Conservation (phyloP, 2,888 invertebrate genomes). For the Troides helena region DNA sequence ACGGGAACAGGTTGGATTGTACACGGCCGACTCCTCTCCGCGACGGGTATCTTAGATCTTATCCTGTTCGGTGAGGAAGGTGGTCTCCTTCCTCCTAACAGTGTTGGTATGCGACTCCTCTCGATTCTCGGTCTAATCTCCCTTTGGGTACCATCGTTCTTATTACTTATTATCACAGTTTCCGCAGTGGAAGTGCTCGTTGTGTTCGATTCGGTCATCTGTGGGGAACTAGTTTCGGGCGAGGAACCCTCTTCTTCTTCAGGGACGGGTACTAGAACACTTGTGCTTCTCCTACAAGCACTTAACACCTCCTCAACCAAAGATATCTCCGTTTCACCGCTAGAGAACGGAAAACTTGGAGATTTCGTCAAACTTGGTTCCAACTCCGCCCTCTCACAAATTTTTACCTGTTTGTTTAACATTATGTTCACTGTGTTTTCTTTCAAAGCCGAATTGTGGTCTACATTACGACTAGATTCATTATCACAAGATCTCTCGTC, state of each 20-base stretch:
- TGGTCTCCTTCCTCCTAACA: slow-evolving; percentile 72
- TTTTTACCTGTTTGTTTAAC: slow-evolving; percentile 53
- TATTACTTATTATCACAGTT: slow-evolving; percentile 84
- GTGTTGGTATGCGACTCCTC: slow-evolving; percentile 79
- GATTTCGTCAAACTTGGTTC: slow-evolving; percentile 63
- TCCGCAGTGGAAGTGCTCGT: slow-evolving; percentile 86
- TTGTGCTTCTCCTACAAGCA: slow-evolving; percentile 69
- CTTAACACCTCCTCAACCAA: slow-evolving; percentile 71
- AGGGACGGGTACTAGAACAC: slow-evolving; percentile 79
- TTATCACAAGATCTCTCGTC: slow-evolving; percentile 59
- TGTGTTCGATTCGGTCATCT: slow-evolving; percentile 83
- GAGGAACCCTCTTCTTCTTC: slow-evolving; percentile 82
- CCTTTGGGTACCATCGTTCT: slow-evolving; percentile 60
- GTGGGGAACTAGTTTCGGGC: slow-evolving; percentile 75
- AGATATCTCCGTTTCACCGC: slow-evolving; percentile 63
- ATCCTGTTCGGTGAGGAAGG: slow-evolving; percentile 67
- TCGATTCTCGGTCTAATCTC: slow-evolving; percentile 70
- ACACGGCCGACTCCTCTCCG: slow-evolving; percentile 49
- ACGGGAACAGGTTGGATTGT: slow-evolving; percentile 41
- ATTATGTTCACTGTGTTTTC: slow-evolving; percentile 70
- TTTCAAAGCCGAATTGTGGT: slow-evolving; percentile 62
- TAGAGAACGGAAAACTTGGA: slow-evolving; percentile 59
- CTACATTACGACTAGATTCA: slow-evolving; percentile 61
- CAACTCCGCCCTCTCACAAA: slow-evolving; percentile 48
- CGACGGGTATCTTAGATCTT: slow-evolving; percentile 70